Conservation (phyloP, 2,888 invertebrate genomes). For the Acrobasis suavella region DNA sequence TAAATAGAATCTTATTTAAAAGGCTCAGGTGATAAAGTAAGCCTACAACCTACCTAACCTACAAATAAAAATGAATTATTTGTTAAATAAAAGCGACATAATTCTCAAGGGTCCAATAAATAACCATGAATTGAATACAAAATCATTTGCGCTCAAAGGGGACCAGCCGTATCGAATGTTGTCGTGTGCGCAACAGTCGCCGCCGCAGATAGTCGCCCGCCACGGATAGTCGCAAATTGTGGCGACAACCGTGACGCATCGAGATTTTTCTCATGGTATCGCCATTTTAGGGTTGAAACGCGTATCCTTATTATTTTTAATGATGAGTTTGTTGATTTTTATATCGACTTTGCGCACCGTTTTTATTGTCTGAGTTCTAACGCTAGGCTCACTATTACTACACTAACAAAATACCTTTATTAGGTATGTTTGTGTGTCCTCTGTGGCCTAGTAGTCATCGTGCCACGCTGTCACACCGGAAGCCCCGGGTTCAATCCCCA, state of each 20-base stretch:
- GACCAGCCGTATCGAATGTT: slow-evolving; percentile 17
- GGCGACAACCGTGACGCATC: slow-evolving; percentile 19
- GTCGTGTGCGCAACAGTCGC: slow-evolving; percentile 14
- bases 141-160: slow-evolving; percentile 19
- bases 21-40: background rate
- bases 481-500: too few relatives aligned
- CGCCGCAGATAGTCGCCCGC: slow-evolving; percentile 9
- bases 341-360: background rate
- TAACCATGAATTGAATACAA: slow-evolving; percentile 23
- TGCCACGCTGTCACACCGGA: too few relatives aligned
- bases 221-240: slow-evolving; percentile 16
- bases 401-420: too few relatives aligned
- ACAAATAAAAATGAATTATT: slow-evolving; percentile 6
- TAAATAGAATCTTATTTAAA: background rate
- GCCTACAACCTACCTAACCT: too few relatives aligned
- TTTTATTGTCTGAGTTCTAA: too few relatives aligned
- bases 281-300: slow-evolving; percentile 22
- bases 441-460: too few relatives aligned
- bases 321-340: slow-evolving; percentile 24
- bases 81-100: slow-evolving; percentile 4
- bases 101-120: slow-evolving; percentile 16
- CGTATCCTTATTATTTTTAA: slow-evolving; percentile 23
- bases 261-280: slow-evolving; percentile 37
- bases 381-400: too few relatives aligned
- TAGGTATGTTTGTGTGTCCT: too few relatives aligned